Evolutionary conservation across 2,888 invertebrate genomes (phyloP).

Genomic region (Agonopterix heracliana): DNA sequence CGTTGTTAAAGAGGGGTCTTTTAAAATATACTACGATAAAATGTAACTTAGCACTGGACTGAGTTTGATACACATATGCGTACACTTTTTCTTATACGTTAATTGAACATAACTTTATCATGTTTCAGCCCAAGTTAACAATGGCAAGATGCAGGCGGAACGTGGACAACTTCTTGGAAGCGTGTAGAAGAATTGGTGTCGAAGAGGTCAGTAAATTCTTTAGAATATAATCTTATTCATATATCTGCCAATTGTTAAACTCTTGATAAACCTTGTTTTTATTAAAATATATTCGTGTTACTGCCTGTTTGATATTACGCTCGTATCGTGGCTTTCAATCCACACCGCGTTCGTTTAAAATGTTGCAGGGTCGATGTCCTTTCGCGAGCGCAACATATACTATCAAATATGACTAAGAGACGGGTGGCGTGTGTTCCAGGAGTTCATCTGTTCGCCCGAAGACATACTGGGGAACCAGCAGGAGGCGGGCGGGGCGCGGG

Average conservation of each 20-base stretch:
- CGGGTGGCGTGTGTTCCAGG: slow-evolving; percentile 81
- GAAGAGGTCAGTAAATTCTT: slow-evolving; percentile 86
- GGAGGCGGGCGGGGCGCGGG: slow-evolving; percentile 30
- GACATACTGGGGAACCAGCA: slow-evolving; percentile 69
- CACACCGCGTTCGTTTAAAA: slow-evolving; percentile 31
- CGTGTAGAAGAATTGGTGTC: slow-evolving; percentile 94
- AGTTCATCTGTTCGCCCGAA: slow-evolving; percentile 79
- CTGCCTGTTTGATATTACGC: not conserved
- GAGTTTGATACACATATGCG: too few species aligned
- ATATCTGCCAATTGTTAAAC: not conserved
- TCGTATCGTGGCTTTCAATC: not conserved
- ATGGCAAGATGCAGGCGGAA: slow-evolving; percentile 95
- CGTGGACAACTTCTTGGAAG: slow-evolving; percentile 96
- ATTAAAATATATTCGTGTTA: not conserved
- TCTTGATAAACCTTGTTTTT: not conserved
- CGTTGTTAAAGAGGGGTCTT: too few species aligned
- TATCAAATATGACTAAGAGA: slow-evolving; percentile 50
- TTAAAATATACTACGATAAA: too few species aligned
- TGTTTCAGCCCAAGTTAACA: slow-evolving; percentile 91
- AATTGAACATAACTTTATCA: not conserved
- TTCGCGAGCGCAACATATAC: slow-evolving; percentile 38
- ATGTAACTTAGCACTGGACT: too few species aligned
- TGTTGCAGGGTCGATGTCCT: slow-evolving; percentile 64
- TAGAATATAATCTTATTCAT: not conserved
- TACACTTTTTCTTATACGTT: too few species aligned